Base-by-base conservation (phyloP, 2,888 invertebrate genomes). In the Drosophila sordidapex region DNA sequence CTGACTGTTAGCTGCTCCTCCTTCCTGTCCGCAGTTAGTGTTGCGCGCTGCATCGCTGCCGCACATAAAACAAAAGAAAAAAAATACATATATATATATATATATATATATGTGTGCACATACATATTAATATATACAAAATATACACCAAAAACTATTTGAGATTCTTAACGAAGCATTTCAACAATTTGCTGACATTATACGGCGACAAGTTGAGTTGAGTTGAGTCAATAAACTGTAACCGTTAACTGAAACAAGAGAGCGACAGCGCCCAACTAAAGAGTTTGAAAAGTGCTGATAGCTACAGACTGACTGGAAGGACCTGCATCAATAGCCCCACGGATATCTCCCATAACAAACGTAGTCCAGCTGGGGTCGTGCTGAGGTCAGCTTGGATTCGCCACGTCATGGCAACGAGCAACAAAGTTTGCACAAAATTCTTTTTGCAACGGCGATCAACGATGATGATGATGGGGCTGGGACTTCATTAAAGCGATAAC, bases 101-200 rank as follows among this genome's bases (percentile, higher is more conserved):
- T 1, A 21, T 21, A 21, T 3, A 4, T 46, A 13, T 1, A 3
- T 43, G 0, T 13, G 1, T 21, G 2, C 11, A 11, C 5, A 2
- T n/a, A 11, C 10, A n/a, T n/a, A 11, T 40, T n/a, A 2, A 21
- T 13, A 43, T 46, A 21, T 13, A 15, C 4, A 21, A 46, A 21
- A 15, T 36, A 7, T 36, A 36, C 18, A 21, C 36, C 36, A 27
- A 36, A 89, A 89, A 84, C 77, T 89, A 90, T 87, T 89, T 80
- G 83, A 86, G 87, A 87, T 86, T 86, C 85, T 85, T 76, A 86
- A 85, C 86, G 87, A 86, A 86, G 86, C 88, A 87, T 89, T 86
- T 86, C 85, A 86, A 85, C 88, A 86, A 86, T 89, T 86, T 86
- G 86, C 86, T 86, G 90, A 86, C 90, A 86, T 86, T 86, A 88